phyloP scores from a whole-genome alignment of 2,113 vertebrate genomes.

The Zingel zingel region DNA sequence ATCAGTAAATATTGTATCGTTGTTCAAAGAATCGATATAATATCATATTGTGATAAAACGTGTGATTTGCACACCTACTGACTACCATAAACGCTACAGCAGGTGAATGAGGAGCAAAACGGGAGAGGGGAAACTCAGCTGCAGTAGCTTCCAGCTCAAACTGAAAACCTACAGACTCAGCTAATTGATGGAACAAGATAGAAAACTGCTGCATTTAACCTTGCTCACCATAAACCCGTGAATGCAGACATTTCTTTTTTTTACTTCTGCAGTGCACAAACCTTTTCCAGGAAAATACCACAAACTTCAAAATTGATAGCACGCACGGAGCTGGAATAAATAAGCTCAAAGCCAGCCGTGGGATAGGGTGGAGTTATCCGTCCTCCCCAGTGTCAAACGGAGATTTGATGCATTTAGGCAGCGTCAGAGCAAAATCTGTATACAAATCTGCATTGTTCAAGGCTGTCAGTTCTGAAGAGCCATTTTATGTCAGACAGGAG shows the following conservation, averaged over 20 bases:
- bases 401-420: constrained; percentile 28
- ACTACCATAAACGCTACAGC: background rate
- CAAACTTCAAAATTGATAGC: constrained; percentile 1
- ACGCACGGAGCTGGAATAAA: background rate
- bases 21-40: too few relatives aligned
- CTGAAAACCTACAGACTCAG: constrained; percentile 5
- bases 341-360: background rate
- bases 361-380: background rate
- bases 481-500: constrained; percentile 1
- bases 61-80: too few relatives aligned
- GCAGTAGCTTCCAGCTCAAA: constrained; percentile 2
- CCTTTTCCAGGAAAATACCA: constrained; percentile 1
- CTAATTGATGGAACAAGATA: background rate
- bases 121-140: background rate
- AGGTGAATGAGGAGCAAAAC: background rate
- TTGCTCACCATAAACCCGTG: background rate
- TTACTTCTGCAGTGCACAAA: background rate
- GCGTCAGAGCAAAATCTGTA: background rate
- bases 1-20: too few relatives aligned
- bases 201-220: constrained; percentile 9
- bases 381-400: background rate
- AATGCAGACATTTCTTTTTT: background rate
- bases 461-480: constrained; percentile 33
- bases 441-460: constrained; percentile 29
- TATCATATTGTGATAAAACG: too few relatives aligned